Evolutionary conservation across 1,140 invertebrate genomes (phyloP).

Genomic region (Zaprionus africanus): DNA sequence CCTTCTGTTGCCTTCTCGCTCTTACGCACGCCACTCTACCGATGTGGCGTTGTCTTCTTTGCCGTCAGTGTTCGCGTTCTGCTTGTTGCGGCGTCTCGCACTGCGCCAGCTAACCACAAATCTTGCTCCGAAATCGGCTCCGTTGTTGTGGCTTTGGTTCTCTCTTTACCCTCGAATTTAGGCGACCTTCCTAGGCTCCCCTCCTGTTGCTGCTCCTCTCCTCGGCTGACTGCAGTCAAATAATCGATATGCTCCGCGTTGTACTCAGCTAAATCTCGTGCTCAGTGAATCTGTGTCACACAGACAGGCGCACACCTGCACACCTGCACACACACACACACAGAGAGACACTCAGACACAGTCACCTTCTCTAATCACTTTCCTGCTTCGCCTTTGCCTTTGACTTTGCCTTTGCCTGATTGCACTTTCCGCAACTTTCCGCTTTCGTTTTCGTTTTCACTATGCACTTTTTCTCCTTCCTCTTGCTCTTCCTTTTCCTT

Average conservation of each 20-base stretch:
- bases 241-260: slow-evolving; percentile 6
- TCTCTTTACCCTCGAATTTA: slow-evolving; percentile 53
- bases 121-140: slow-evolving; percentile 72
- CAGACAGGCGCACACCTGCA: slow-evolving; percentile 1
- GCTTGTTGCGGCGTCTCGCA: slow-evolving; percentile 55
- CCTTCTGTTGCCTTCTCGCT: background rate
- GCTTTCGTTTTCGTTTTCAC: slow-evolving; percentile 74
- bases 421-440: slow-evolving; percentile 15
- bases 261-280: slow-evolving; percentile 30
- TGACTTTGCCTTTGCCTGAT: background rate
- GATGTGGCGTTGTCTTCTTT: slow-evolving; percentile 80
- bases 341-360: background rate
- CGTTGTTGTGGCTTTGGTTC: slow-evolving; percentile 78
- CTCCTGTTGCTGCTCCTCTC: background rate
- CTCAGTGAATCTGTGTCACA: slow-evolving; percentile 35
- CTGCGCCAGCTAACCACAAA: slow-evolving; percentile 53
- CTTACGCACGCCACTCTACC: slow-evolving; percentile 45
- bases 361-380: background rate
- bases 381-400: background rate
- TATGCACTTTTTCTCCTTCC: slow-evolving; percentile 38
- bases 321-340: slow-evolving; percentile 13
- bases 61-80: slow-evolving; percentile 47
- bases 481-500: background rate
- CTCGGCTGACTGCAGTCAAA: background rate
- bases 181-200: slow-evolving; percentile 54